Evolutionary conservation across 2,113 vertebrate genomes (phyloP).

Genomic region (Toxotes chatareus): DNA sequence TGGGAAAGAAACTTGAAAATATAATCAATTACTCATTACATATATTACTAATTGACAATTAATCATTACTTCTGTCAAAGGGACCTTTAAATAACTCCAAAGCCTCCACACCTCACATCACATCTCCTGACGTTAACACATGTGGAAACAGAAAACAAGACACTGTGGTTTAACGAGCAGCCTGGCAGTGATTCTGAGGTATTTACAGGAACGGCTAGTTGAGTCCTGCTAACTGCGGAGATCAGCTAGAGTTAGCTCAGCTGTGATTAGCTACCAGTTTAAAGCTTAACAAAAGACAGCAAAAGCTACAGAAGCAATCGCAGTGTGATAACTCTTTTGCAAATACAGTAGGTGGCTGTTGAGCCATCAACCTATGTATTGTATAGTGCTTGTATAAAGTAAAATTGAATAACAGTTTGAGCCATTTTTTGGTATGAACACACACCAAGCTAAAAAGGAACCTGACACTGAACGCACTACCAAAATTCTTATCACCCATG

Average conservation of each 20-base stretch:
- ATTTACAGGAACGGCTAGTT: neutral
- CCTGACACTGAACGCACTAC: too few species aligned
- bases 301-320: neutral
- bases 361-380: neutral
- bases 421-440: neutral
- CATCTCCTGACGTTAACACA: neutral
- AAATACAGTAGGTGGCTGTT: neutral
- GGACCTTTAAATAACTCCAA: neutral
- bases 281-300: neutral
- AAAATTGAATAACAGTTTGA: neutral
- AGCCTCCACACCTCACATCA: neutral
- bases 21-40: neutral
- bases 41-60: neutral
- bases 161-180: neutral
- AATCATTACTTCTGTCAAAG: neutral
- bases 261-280: neutral
- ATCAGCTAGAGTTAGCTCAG: neutral
- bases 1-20: slow-evolving; percentile 15
- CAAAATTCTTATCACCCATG: too few species aligned
- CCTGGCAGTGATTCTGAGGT: neutral
- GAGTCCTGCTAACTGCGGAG: neutral
- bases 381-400: neutral
- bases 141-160: neutral
- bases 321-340: neutral
- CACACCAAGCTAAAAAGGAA: too few species aligned